These are phyloP conservation scores for Leucophenga montana DNA, from an alignment of 2,888 invertebrate species.

Conservation along the genomic window DNA sequence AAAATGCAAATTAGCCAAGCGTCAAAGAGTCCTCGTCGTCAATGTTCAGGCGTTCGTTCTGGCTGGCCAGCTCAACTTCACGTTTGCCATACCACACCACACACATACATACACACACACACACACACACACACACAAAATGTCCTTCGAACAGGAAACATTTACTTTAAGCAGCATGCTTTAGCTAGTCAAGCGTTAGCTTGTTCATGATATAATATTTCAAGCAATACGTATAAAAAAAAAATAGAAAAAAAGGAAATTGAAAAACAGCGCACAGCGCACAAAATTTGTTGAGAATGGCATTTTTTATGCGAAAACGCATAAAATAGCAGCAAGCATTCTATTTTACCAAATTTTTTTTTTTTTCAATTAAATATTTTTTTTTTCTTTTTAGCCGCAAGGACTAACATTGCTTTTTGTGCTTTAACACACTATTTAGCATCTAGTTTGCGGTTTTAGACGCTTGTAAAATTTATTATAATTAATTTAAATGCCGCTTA, in stretches of 20 bases:
- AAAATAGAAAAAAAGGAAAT: background rate
- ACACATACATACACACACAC: too few species aligned
- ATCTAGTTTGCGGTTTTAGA: slow-evolving; percentile 1
- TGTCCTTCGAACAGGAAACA: slow-evolving; percentile 26
- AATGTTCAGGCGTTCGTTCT: background rate
- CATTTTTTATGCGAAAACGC: slow-evolving; percentile 17
- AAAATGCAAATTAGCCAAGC: slow-evolving; percentile 62
- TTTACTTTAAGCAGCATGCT: slow-evolving; percentile 16
- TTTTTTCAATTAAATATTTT: background rate
- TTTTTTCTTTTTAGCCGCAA: background rate
- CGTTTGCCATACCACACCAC: background rate
- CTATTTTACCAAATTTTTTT: background rate
- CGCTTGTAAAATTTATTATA: slow-evolving; percentile 1
- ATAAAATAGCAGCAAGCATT: slow-evolving; percentile 7
- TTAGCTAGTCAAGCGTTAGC: slow-evolving; percentile 21
- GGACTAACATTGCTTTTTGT: background rate
- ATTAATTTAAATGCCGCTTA: slow-evolving; percentile 7
- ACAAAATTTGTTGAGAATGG: slow-evolving; percentile 12
- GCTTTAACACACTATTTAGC: slow-evolving; percentile 5
- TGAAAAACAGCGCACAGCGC: background rate
- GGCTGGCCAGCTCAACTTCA: background rate
- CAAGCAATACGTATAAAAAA: slow-evolving; percentile 4
- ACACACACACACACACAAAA: too few species aligned
- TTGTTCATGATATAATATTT: slow-evolving; percentile 8
- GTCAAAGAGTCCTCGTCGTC: slow-evolving; percentile 31